Evolutionary conservation across 2,888 invertebrate genomes (phyloP).

Genomic region (Dasypogon diadema): DNA sequence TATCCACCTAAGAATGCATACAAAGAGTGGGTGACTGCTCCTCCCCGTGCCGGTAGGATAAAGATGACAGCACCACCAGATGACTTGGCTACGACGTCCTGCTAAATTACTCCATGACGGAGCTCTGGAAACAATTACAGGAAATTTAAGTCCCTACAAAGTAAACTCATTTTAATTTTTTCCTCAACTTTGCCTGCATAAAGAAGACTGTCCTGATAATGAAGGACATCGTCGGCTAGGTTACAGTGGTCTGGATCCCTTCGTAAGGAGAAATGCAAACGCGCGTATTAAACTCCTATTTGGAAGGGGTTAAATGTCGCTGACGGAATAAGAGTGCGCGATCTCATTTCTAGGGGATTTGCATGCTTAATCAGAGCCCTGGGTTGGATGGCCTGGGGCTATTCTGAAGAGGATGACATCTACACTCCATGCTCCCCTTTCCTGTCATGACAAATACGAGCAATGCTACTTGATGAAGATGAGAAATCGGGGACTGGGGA

Average conservation of each 20-base stretch:
- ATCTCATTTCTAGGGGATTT: constrained; percentile 57
- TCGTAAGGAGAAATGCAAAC: constrained; percentile 52
- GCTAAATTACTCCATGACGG: constrained; percentile 4
- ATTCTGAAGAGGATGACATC: constrained; percentile 44
- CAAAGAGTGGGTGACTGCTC: too few species aligned
- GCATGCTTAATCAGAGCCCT: constrained; percentile 54
- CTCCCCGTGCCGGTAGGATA: too few species aligned
- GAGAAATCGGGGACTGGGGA: background rate
- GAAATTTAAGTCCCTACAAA: constrained; percentile 31
- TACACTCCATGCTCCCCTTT: constrained; percentile 8
- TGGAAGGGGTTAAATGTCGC: constrained; percentile 55
- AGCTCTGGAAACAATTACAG: constrained; percentile 38
- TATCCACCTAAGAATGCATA: too few species aligned
- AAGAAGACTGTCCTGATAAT: constrained; percentile 6
- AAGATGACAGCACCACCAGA: too few species aligned
- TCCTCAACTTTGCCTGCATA: constrained; percentile 5
- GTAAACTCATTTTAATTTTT: constrained; percentile 44
- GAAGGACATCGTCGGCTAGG: constrained; percentile 11
- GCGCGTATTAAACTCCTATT: constrained; percentile 56
- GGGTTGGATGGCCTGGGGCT: constrained; percentile 15
- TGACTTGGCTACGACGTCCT: too few species aligned
- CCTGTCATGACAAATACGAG: background rate
- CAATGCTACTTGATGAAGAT: background rate
- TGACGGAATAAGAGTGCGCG: constrained; percentile 52
- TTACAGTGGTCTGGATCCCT: background rate